Base-by-base conservation (phyloP, 2,888 invertebrate species). In the Molorchus minor region DNA sequence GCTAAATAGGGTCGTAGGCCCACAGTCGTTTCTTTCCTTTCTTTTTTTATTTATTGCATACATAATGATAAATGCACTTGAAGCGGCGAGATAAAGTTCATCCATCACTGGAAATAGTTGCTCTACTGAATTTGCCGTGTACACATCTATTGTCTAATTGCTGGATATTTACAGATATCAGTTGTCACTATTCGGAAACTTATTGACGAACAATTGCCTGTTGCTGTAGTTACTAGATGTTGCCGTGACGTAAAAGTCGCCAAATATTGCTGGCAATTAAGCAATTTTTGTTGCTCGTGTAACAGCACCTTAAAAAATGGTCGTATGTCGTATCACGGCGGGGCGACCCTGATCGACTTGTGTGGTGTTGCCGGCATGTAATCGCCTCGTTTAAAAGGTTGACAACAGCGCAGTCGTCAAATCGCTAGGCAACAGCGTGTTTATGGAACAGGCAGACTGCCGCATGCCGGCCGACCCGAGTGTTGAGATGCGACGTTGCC, bases 391-490 rank as follows among this genome's bases (percentile, higher is more conserved):
- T n/a, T 12, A 17, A 19, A 21, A 49, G 7, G 19, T 8, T 15
- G 15, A 49, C 47, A 35, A 36, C 47, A 21, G 36, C 47, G 36
- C 47, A 36, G 35, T 12, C 47, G 16, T 36, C 47, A 21, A n/a
- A 12, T 35, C 47, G 19, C 47, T 49, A 20, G 47, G 47, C 47
- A 49, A 49, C 47, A 49, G 47, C 47, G 36, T 49, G 47, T 49
- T 49, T 49, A 49, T 36, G 36, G 47, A 49, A 49, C 47, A 12
- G 36, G 47, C 20, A 36, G 47, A 36, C 47, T 13, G 12, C 19
- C 7, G 33, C 16, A 8, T 4, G 33, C 33, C 33, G 33, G 12
- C 33, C 5, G n/a, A 33, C n/a, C n/a, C n/a, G n/a, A n/a, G n/a
- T n/a, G n/a, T n/a, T n/a, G n/a, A n/a, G n/a, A n/a, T n/a, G n/a